Percentiles rank a stretch among this genome's conserved stretches.
phyloP scores from a whole-genome alignment of 2,888 invertebrate species.

The Prosapia bicincta region DNA sequence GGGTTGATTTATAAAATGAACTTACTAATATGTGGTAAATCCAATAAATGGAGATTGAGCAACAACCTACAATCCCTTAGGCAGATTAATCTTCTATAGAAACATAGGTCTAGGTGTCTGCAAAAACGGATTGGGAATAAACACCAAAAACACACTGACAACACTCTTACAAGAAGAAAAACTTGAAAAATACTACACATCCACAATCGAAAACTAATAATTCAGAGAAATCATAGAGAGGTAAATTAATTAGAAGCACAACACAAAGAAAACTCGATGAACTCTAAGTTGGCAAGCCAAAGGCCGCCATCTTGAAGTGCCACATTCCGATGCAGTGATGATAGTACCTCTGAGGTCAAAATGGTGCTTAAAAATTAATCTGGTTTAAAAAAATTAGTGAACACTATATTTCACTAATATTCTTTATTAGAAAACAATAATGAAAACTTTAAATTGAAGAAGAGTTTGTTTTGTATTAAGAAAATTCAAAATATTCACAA shows the following conservation, averaged over 20 bases:
- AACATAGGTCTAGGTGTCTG: background rate
- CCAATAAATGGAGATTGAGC: background rate
- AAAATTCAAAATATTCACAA: no score
- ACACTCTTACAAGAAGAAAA: background rate
- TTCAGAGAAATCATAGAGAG: background rate
- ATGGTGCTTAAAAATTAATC: background rate
- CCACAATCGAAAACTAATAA: background rate
- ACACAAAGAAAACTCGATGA: constrained; percentile 49
- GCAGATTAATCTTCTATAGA: background rate
- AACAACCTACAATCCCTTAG: constrained; percentile 1
- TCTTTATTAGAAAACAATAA: no score
- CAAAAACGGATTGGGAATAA: background rate
- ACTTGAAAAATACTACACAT: background rate
- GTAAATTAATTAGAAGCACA: constrained; percentile 6
- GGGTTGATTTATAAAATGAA: no score
- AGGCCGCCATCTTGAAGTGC: constrained; percentile 73
- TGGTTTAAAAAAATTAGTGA: no score
- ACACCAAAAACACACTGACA: background rate
- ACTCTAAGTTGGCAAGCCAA: constrained; percentile 58
- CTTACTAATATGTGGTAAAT: background rate
- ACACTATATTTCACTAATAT: constrained; percentile 8
- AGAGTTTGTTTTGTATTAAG: no score
- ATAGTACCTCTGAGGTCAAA: constrained; percentile 35
- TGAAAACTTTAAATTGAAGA: no score
- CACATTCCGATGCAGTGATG: constrained; percentile 56